Evolutionary conservation across 2,113 vertebrate genomes (phyloP), one percentile per base, ranked within the genome.

Genomic region (Sebastes schlegelii): DNA sequence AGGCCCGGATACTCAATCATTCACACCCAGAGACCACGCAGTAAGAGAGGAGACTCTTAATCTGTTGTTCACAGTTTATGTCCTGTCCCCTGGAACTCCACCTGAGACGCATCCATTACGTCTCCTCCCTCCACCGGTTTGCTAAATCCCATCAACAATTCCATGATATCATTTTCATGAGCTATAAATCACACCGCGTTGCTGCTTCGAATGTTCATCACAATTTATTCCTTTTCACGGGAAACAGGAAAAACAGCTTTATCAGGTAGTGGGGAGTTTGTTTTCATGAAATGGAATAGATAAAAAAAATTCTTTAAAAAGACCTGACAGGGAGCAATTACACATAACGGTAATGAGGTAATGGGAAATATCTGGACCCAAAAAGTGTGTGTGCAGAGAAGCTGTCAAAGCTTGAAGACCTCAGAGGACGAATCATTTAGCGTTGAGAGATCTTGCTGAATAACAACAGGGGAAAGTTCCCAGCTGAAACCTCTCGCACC

Each of bases 91-190:
- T 58, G 60, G 51, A 55, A 66, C n/a, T 10, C 43, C 70, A 85
- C 74, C 77, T 80, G 80, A 86, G 83, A 81, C 66, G 14, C 79
- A 85, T 85, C 69, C 66, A 86, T 90, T 81, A 81, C 19, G 52
- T 81, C 60, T 72, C 58, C 45, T 73, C 40, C 26, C 51, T 76
- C 21, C 10, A 7, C 40, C 67, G 5, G 21, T 84, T 82, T 72
- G 46, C 16, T 51, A 72, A 77, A 69, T 75, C 65, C 62, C n/a
- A 2, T 66, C 61, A 79, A 76, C 34, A 49, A 83, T 74, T 79
- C 58, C 61, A 70, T 70, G 8, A 62, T 79, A 72, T 83, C 2
- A 52, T 75, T 85, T 82, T 77, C 51, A 78, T 16, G 23, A 64
- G 11, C 58, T 65, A 65, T 67, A 64, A 77, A 80, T 87, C 40